These are phyloP conservation scores for Poeciliopsis paucimaculata DNA, from an alignment of 2,797 vertebrate genomes.

Conservation along the genomic window DNA sequence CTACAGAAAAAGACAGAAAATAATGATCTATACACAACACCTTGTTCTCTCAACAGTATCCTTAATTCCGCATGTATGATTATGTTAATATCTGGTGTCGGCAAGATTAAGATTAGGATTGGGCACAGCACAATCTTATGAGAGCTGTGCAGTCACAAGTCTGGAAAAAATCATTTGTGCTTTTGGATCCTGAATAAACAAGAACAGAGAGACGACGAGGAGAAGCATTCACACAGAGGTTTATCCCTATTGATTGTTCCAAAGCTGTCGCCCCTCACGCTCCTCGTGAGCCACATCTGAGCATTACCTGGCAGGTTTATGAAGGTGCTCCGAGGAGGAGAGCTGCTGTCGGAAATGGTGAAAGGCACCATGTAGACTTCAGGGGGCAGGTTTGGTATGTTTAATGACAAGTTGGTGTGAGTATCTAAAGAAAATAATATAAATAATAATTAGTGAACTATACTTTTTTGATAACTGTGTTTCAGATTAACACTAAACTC, in stretches of 20 bases:
- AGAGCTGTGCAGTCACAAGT: conserved; percentile 38
- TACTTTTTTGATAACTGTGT: not conserved
- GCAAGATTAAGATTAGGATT: conserved; percentile 1
- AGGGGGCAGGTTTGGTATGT: conserved; percentile 81
- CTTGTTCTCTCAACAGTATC: not conserved
- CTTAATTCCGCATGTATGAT: not conserved
- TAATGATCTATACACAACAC: not conserved
- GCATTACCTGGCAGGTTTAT: conserved; percentile 83
- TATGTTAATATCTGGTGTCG: conserved; percentile 22
- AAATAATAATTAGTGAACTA: not conserved
- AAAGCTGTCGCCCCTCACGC: conserved; percentile 9
- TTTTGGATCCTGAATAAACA: conserved; percentile 51
- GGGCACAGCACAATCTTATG: conserved; percentile 29
- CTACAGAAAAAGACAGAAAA: not conserved
- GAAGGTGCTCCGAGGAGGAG: conserved; percentile 82
- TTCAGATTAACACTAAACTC: not conserved
- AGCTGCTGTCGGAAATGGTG: conserved; percentile 84
- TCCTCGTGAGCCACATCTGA: conserved; percentile 17
- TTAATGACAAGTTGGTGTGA: conserved; percentile 85
- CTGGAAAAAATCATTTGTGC: conserved; percentile 58
- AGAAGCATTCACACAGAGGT: conserved; percentile 35
- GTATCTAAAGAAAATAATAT: conserved; percentile 72
- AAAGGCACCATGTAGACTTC: conserved; percentile 83
- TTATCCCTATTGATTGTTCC: conserved; percentile 62
- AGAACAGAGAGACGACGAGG: conserved; percentile 23